Conservation (phyloP, 2,797 vertebrate genomes). For the Alauda arvensis region DNA sequence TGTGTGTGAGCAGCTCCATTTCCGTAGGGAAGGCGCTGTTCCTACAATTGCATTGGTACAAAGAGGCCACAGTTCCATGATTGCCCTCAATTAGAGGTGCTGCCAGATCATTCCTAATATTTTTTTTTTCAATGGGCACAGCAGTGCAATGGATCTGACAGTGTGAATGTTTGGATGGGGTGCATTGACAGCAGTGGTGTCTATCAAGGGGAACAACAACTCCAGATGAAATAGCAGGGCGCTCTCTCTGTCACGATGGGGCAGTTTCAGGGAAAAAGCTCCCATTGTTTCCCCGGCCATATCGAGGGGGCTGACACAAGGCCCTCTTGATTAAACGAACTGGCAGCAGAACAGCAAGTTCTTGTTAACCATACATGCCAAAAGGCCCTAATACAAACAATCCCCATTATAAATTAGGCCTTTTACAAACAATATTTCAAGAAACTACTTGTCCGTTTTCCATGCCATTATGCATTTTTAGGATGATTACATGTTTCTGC, state of each 20-base stretch:
- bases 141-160: conserved; percentile 28
- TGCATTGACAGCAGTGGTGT: conserved; percentile 39
- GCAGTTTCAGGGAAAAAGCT: conserved; percentile 41
- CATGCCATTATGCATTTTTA: conserved; percentile 85
- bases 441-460: conserved; percentile 73
- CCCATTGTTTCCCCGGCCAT: conserved; percentile 39
- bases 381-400: conserved; percentile 70
- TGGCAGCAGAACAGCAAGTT: conserved; percentile 63
- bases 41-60: not conserved
- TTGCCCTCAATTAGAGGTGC: conserved; percentile 27
- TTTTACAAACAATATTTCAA: conserved; percentile 71
- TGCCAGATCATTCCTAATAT: conserved; percentile 37
- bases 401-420: conserved; percentile 72
- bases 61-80: conserved; percentile 5
- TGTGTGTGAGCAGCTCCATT: not conserved
- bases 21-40: not conserved
- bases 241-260: conserved; percentile 33
- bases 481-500: conserved; percentile 88
- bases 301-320: conserved; percentile 38
- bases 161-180: conserved; percentile 48
- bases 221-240: conserved; percentile 50
- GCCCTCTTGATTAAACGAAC: conserved; percentile 62
- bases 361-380: conserved; percentile 62
- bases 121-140: not conserved
- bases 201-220: conserved; percentile 46